phyloP scores from a whole-genome alignment of 2,113 vertebrate genomes.

The Haliaeetus leucogaster region DNA sequence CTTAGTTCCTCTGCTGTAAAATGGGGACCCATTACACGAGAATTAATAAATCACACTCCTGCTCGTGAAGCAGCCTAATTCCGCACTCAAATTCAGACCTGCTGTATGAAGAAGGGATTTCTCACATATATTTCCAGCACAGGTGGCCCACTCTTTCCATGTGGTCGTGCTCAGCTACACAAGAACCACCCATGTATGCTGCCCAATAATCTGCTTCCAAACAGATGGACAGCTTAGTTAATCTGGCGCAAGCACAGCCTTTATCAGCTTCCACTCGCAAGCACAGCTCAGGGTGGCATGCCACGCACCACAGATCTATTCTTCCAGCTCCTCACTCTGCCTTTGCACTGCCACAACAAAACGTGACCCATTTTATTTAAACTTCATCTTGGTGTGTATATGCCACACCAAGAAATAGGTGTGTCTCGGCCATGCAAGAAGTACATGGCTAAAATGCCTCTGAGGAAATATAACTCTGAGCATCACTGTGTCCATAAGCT shows the following conservation, averaged over 20 bases:
- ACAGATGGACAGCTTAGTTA: neutral
- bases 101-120: neutral
- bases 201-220: neutral
- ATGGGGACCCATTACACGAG: neutral
- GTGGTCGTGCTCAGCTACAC: neutral
- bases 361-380: neutral
- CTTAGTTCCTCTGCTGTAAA: neutral
- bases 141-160: neutral
- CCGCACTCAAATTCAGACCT: fast-evolving
- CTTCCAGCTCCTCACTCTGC: neutral
- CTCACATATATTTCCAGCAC: neutral
- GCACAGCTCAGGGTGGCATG: neutral
- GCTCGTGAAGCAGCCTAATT: neutral
- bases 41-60: neutral
- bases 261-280: neutral
- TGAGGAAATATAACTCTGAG: neutral
- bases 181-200: neutral
- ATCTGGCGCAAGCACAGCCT: neutral
- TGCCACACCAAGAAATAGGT: neutral
- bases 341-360: neutral
- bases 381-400: neutral
- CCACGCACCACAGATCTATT: neutral
- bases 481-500: fast-evolving
- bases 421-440: neutral
- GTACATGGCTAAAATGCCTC: neutral